Evolutionary conservation across 1,140 invertebrate genomes (phyloP).

Genomic region (Babylonia areolata): DNA sequence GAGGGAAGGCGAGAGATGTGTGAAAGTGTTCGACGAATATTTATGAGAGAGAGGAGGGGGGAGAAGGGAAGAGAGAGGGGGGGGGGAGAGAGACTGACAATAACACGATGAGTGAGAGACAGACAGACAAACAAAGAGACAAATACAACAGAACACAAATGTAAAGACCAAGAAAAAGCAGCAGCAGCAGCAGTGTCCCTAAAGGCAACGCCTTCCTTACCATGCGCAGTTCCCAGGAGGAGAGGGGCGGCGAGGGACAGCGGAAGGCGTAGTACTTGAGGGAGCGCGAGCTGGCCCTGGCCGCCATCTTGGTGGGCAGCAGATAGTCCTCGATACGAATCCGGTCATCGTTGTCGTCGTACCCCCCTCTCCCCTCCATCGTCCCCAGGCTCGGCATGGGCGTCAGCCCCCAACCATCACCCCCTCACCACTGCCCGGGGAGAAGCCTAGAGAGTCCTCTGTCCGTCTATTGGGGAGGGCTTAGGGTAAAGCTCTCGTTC

Average conservation of each 20-base stretch:
- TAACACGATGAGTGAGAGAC: constrained; percentile 36
- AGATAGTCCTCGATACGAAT: constrained; percentile 16
- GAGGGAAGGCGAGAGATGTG: neutral
- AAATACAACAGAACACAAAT: constrained; percentile 20
- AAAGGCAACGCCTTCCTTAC: neutral
- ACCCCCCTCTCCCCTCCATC: constrained; percentile 7
- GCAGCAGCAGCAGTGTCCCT: neutral
- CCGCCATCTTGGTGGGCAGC: constrained; percentile 5
- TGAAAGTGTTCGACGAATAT: too few species aligned
- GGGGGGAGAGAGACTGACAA: constrained; percentile 11
- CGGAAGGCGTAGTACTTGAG: neutral
- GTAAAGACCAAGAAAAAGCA: neutral
- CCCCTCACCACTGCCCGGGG: too few species aligned
- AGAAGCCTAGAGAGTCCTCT: too few species aligned
- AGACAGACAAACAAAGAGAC: constrained; percentile 31
- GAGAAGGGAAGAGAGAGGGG: neutral
- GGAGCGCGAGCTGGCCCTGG: neutral
- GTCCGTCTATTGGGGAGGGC: too few species aligned
- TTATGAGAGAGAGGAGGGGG: constrained; percentile 5
- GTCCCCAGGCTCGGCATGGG: constrained; percentile 7
- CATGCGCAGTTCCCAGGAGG: constrained; percentile 13
- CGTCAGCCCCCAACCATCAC: too few species aligned
- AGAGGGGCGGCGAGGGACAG: constrained; percentile 21
- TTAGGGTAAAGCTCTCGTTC: too few species aligned
- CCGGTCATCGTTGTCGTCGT: neutral